Base-by-base conservation (phyloP, 2,113 vertebrate species). In the Paramisgurnus dabryanus region DNA sequence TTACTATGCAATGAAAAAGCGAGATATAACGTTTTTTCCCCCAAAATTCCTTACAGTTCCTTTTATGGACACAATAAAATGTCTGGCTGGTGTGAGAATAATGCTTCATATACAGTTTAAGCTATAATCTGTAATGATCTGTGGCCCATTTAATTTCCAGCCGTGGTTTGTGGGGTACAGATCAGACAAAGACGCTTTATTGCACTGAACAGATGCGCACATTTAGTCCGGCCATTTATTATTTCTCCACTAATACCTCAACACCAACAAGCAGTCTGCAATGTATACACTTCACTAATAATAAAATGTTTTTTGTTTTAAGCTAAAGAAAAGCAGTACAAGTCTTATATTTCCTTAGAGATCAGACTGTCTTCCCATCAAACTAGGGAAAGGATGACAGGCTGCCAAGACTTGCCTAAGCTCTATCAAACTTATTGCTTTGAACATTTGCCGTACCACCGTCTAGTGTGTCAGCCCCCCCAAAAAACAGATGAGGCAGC, bases 231-330 rank as follows among this genome's bases (percentile, higher is more conserved):
- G 84, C 82, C 43, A 83, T 80, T 76, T 75, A 84, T 89, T 84
- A 83, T 86, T 87, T 86, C 43, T 45, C 45, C n/a, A 18, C 74
- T 87, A 85, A 79, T 86, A 74, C 67, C 77, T 80, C 84, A 86
- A 84, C 87, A 87, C 76, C 81, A 47, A 82, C 84, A 83, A 89
- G 82, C 80, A 83, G 80, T 71, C 66, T 43, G 53, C 80, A 84
- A 76, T 80, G 81, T 82, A 86, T 81, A 78, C 61, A 83, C 80
- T 85, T 68, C 61, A 50, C 34, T 66, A 58, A 12, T 45, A 80
- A 76, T 7, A 50, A 9, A 1, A 60, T 67, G 17, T 70, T 45
- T 68, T 43, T 57, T 50, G 47, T 43, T 43, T 27, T 22, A 50
- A 81, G 17, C 47, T n/a, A 45, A 64, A 40, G 22, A 65, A 47